A percentile compares a stretch with the other conserved stretches of the same genome.
These are phyloP conservation scores for Strix occidentalis DNA, from an alignment of 2,797 vertebrate species.

Conservation along the genomic window DNA sequence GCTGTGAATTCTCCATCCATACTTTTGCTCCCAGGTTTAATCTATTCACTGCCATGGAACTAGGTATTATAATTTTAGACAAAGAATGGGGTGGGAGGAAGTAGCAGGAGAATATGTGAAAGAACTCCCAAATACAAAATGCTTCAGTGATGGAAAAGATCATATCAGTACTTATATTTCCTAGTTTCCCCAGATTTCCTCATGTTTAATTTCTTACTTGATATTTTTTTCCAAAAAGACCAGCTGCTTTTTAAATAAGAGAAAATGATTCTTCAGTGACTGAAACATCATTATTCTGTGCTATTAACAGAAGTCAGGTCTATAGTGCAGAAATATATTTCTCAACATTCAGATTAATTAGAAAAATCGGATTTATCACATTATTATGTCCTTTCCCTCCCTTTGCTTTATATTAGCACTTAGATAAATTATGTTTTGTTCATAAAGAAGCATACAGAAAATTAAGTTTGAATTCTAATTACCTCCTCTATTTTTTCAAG, in stretches of 20 bases:
- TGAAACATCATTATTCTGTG: not conserved
- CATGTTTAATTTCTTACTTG: not conserved
- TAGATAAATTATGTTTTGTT: not conserved
- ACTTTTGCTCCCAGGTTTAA: not conserved
- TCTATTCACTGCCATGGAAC: not conserved
- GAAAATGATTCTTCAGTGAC: not conserved
- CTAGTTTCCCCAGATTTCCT: not conserved
- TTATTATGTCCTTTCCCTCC: not conserved
- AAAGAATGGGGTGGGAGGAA: not conserved
- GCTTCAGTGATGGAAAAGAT: not conserved
- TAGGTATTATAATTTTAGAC: not conserved
- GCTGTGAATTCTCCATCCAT: not conserved
- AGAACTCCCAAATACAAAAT: not conserved
- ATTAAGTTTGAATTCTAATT: not conserved
- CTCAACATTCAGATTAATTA: not conserved
- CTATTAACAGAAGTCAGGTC: not conserved
- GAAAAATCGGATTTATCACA: not conserved
- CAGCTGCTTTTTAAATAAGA: not conserved
- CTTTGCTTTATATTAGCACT: not conserved
- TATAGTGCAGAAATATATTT: not conserved
- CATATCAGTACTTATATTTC: not conserved
- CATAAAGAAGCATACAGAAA: not conserved
- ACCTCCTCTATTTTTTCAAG: not conserved
- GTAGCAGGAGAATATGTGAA: not conserved
- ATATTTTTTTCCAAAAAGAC: not conserved